Evolutionary conservation across 2,113 vertebrate species (phyloP).

Genomic region (Todiramphus saurophagus): DNA sequence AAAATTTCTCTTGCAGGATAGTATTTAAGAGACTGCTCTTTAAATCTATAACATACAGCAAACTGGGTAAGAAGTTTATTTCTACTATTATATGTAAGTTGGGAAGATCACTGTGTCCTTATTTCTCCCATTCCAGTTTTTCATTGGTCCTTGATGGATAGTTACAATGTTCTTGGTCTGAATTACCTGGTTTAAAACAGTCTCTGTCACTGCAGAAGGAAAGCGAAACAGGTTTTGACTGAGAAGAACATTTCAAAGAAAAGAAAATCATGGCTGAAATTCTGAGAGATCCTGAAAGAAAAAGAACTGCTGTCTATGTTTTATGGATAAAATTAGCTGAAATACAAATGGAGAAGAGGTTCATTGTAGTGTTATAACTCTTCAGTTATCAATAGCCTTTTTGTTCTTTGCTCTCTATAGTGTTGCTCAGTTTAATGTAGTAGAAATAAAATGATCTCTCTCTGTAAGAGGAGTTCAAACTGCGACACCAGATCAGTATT

Average conservation of each 20-base stretch:
- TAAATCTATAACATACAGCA: background rate
- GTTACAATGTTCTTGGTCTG: background rate
- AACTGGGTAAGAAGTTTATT: background rate
- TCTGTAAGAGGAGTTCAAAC: background rate
- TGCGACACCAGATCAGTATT: background rate
- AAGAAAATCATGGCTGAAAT: background rate
- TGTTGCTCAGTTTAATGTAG: background rate
- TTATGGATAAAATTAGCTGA: background rate
- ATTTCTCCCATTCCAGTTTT: background rate
- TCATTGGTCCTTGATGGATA: background rate
- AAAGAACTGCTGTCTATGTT: background rate
- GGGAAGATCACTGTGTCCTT: background rate
- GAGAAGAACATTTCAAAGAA: background rate
- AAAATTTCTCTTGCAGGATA: background rate
- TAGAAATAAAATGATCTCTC: background rate
- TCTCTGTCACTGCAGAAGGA: background rate
- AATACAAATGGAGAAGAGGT: background rate
- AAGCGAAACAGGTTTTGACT: background rate
- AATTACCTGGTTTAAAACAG: background rate
- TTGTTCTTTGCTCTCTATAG: background rate
- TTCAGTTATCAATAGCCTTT: background rate
- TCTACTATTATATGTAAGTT: background rate
- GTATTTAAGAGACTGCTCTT: background rate
- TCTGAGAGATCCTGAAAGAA: background rate
- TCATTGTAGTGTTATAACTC: background rate